Conservation (phyloP, 1,140 invertebrate genomes). For the Drosophila repletoides region DNA sequence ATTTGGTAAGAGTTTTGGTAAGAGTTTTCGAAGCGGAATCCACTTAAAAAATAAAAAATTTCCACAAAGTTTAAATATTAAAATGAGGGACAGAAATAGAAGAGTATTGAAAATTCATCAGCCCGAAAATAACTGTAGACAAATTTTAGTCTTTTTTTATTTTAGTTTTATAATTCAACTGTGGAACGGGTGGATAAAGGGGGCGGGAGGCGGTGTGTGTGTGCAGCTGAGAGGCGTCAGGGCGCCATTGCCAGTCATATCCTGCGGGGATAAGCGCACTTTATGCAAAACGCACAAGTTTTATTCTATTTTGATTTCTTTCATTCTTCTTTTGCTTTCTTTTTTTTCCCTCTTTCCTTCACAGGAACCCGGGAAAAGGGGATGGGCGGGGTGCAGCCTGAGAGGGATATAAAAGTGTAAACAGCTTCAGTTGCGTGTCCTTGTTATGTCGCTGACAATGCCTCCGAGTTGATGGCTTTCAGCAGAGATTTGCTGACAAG, state of each 20-base stretch:
- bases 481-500: constrained; percentile 61
- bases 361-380: constrained; percentile 3
- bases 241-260: constrained; percentile 76
- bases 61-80: too few relatives aligned
- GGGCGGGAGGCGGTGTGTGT: not conserved
- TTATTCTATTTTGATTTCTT: constrained; percentile 47
- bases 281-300: constrained; percentile 77
- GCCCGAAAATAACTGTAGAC: not conserved
- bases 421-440: constrained; percentile 63
- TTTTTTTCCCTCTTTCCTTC: constrained; percentile 5
- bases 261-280: constrained; percentile 77
- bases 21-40: too few relatives aligned
- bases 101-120: too few relatives aligned
- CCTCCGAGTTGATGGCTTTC: constrained; percentile 74
- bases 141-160: not conserved
- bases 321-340: constrained; percentile 6
- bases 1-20: too few relatives aligned
- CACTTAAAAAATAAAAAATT: too few relatives aligned
- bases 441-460: constrained; percentile 75
- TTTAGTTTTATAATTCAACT: too few relatives aligned
- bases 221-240: constrained; percentile 29
- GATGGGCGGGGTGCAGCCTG: not conserved
- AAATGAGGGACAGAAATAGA: too few relatives aligned
- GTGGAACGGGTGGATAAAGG: not conserved
- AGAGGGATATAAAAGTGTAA: constrained; percentile 55